A percentile compares a stretch with the other conserved stretches of the same genome.
These are phyloP conservation scores for Indicator indicator DNA, from an alignment of 2,113 vertebrate species.

Conservation along the genomic window DNA sequence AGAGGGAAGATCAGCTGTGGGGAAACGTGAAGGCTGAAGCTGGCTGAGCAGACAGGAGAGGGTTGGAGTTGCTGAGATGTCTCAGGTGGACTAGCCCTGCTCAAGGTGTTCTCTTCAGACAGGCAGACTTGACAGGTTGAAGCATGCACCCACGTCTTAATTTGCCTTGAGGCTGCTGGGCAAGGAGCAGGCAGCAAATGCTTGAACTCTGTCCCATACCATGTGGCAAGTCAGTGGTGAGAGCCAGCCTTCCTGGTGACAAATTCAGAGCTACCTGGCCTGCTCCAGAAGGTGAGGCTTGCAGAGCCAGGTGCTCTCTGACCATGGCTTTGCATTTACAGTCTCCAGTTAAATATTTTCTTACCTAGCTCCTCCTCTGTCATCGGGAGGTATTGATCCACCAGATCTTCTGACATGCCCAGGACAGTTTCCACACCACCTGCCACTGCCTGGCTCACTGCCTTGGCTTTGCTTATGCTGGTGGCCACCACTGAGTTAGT, in stretches of 20 bases:
- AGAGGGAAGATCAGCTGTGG: neutral
- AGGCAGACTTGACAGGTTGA: neutral
- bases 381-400: constrained; percentile 89
- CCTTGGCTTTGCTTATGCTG: constrained; percentile 83
- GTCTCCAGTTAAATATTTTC: constrained; percentile 20
- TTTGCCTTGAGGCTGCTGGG: neutral
- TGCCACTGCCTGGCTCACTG: constrained; percentile 87
- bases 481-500: constrained; percentile 81
- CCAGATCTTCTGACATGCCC: constrained; percentile 84
- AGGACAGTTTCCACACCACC: constrained; percentile 85
- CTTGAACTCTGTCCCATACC: neutral
- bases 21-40: neutral
- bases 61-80: neutral
- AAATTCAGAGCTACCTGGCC: constrained; percentile 14
- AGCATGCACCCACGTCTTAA: neutral
- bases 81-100: neutral
- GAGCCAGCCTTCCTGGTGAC: neutral
- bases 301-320: neutral
- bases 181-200: neutral
- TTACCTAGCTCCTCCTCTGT: constrained; percentile 89
- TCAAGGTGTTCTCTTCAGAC: neutral
- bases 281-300: neutral
- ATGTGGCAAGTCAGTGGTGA: neutral
- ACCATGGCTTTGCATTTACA: constrained; percentile 12
- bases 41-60: neutral